phyloP scores from a whole-genome alignment of 2,888 invertebrate genomes.

The Lacanobia oleracea region DNA sequence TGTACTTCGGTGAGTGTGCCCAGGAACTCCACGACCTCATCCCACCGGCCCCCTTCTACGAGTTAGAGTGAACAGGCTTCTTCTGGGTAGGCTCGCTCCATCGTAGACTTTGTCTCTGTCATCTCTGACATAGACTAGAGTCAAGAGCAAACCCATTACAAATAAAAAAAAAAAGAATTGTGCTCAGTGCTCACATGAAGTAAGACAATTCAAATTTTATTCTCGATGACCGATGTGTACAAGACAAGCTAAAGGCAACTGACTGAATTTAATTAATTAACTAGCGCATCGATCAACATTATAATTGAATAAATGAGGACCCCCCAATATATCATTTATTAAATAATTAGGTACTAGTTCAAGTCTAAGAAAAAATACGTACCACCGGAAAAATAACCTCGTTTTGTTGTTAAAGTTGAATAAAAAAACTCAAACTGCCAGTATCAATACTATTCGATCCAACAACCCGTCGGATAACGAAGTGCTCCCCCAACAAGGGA shows the following conservation, averaged over 20 bases:
- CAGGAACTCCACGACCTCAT: too few relatives aligned
- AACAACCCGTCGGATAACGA: constrained; percentile 77
- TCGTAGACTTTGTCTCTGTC: too few relatives aligned
- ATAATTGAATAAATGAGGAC: not conserved
- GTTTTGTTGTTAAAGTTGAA: not conserved
- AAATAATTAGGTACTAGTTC: not conserved
- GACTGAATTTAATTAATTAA: constrained; percentile 10
- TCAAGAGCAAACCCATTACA: too few relatives aligned
- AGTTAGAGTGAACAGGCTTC: too few relatives aligned
- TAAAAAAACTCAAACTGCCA: constrained; percentile 7
- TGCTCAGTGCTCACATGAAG: not conserved
- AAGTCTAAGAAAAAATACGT: not conserved
- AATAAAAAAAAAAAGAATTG: too few relatives aligned
- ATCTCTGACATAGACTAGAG: too few relatives aligned
- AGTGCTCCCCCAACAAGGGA: constrained; percentile 84
- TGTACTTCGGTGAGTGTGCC: too few relatives aligned
- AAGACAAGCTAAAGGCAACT: not conserved
- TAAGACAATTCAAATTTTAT: constrained; percentile 24
- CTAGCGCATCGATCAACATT: constrained; percentile 12
- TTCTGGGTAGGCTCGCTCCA: too few relatives aligned
- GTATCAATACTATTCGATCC: constrained; percentile 72
- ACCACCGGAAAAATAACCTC: not conserved
- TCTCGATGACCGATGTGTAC: too few relatives aligned
- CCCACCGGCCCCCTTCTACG: too few relatives aligned
- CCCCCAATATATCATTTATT: not conserved